These are phyloP conservation scores for Ammodytes dubius DNA, from an alignment of 2,113 vertebrate species.

Conservation along the genomic window DNA sequence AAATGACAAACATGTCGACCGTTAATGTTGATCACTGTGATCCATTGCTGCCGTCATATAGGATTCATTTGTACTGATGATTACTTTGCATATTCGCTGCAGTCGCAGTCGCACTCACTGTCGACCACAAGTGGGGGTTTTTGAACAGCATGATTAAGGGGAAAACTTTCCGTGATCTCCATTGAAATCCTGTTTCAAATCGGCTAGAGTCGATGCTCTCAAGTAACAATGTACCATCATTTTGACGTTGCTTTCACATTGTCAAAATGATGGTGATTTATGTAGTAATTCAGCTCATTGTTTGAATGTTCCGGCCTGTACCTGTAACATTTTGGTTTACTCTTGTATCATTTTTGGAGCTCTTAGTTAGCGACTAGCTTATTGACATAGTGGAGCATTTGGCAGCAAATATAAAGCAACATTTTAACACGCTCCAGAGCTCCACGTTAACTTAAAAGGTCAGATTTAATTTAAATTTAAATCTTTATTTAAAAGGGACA, in stretches of 20 bases:
- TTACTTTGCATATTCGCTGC: not conserved
- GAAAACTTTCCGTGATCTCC: not conserved
- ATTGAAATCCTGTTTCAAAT: not conserved
- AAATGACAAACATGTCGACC: not conserved
- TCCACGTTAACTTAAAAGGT: not conserved
- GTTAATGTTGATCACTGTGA: not conserved
- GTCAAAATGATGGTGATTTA: no score
- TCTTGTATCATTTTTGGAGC: no score
- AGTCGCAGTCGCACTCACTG: not conserved
- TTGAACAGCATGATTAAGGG: not conserved
- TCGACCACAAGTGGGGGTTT: not conserved
- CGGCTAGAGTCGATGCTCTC: not conserved
- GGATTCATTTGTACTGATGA: not conserved
- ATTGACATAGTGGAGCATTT: not conserved
- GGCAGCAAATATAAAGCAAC: not conserved
- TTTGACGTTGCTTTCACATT: no score
- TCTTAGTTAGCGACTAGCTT: no score
- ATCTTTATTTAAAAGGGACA: no score
- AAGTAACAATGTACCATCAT: no score
- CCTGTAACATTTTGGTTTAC: no score
- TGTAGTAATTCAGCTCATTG: no score
- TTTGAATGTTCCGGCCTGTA: no score
- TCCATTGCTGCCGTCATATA: not conserved
- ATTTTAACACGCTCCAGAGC: not conserved
- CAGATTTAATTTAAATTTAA: no score